Percentiles rank a stretch among this genome's conserved stretches.
Evolutionary conservation across 2,113 vertebrate genomes (phyloP).

Genomic region (Xerus inauris): DNA sequence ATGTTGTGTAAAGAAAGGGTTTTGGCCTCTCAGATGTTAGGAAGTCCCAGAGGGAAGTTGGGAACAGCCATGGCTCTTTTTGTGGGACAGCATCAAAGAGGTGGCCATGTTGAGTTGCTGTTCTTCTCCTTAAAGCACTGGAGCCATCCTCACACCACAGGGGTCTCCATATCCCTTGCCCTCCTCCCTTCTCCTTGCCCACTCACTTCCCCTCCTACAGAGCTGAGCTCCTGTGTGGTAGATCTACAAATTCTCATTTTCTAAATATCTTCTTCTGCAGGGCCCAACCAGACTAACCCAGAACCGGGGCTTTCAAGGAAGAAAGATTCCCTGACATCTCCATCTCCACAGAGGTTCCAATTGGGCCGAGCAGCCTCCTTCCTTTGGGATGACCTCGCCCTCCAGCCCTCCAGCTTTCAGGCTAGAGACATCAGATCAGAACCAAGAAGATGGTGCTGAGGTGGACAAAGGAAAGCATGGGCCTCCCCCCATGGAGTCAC

Average conservation of each 20-base stretch:
- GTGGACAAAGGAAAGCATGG: conserved; percentile 45
- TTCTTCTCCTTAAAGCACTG: too few species aligned
- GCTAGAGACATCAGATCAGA: conserved; percentile 82
- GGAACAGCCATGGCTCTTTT: background rate
- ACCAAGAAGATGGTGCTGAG: conserved; percentile 62
- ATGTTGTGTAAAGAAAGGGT: background rate
- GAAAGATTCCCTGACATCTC: background rate
- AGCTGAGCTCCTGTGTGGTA: background rate
- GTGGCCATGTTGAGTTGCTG: background rate
- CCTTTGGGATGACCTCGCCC: conserved; percentile 41
- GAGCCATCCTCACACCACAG: background rate
- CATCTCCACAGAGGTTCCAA: background rate
- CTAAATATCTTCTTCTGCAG: background rate
- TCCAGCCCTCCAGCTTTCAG: conserved; percentile 53
- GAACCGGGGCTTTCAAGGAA: background rate
- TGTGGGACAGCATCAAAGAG: background rate
- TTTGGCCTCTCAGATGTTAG: background rate
- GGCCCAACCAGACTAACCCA: background rate
- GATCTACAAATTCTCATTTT: background rate
- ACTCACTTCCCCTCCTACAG: background rate
- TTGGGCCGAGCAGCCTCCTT: background rate
- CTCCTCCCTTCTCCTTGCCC: background rate
- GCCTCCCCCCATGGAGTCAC: conserved; percentile 82
- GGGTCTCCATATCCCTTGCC: background rate
- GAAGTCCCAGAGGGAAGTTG: background rate